Percentiles rank a stretch among this genome's conserved stretches.
Conservation (phyloP, 2,113 vertebrate species). For the Gopherus flavomarginatus region DNA sequence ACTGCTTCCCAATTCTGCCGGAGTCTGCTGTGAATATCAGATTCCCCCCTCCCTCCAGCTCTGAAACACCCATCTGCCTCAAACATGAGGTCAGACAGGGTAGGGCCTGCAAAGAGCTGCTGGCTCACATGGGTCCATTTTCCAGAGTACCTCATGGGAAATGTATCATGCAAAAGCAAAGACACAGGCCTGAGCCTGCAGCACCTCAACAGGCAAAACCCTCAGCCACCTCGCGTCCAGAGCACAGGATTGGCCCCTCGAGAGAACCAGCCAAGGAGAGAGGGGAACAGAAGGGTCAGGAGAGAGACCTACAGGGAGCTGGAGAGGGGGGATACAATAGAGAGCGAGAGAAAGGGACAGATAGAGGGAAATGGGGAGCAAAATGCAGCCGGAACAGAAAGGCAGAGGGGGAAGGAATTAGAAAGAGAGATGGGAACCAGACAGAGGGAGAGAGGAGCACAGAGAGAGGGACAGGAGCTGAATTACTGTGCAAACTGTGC, state of each 20-base stretch:
- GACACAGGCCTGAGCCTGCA: not conserved
- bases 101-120: not conserved
- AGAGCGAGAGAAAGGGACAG: not conserved
- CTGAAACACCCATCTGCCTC: not conserved
- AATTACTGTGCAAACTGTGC: not conserved
- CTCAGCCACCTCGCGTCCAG: not conserved
- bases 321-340: not conserved
- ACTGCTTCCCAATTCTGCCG: not conserved
- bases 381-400: not conserved
- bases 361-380: too few species aligned
- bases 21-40: not conserved
- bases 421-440: not conserved
- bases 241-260: not conserved
- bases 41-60: not conserved
- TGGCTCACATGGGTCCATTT: not conserved
- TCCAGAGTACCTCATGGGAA: too few species aligned
- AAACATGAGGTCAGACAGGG: not conserved
- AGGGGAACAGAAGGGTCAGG: not conserved
- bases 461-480: not conserved
- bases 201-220: not conserved
- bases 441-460: not conserved
- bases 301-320: not conserved
- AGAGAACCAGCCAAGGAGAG: not conserved
- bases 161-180: not conserved
- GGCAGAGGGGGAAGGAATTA: not conserved